Base-by-base conservation (phyloP, 2,113 vertebrate genomes). In the Hippocampus comes region DNA sequence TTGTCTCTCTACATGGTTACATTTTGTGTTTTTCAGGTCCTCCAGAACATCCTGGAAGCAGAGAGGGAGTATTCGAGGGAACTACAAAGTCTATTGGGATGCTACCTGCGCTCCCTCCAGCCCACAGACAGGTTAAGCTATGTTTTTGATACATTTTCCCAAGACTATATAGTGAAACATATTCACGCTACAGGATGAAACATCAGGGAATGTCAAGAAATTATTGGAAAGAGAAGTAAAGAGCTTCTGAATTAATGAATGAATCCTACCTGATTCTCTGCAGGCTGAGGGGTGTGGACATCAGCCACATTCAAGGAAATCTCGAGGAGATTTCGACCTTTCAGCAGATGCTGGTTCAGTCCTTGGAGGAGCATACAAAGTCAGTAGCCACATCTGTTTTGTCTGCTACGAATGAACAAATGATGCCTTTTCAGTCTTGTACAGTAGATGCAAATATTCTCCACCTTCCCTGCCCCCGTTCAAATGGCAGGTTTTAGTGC, bases 31-130 rank as follows among this genome's bases (percentile, higher is more conserved):
- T 49, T 82, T 10, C 86, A 99, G 97, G 97, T 99, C 85, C 93
- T 98, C 63, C 96, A 98, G 91, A 99, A 99, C 89, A 99, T 99
- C 88, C 83, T 99, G 83, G 97, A 99, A 88, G 95, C 95, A 75
- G 97, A 99, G 90, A 95, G 89, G 8, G 96, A 98, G 73, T 99
- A 96, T 85, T 94, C 94, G 23, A 95, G 95, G 84, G 97, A 98
- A 74, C 92, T 99, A 1, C 96, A 99, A 91, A 96, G 92, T 79
- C 91, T 98, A 70, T 93, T 99, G 80, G 93, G 94, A 43, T 93
- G 92, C 51, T 99, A 97, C 77, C 90, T 99, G 55, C 93, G 96
- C 68, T 93, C 94, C 0, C 90, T 99, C 77, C 96, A 97, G 85
- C 91, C 93, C 80, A 95, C 94, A 74, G 96, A 99, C 90, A 97